Evolutionary conservation across 2,113 vertebrate species (phyloP).

Genomic region (Hoplias malabaricus): DNA sequence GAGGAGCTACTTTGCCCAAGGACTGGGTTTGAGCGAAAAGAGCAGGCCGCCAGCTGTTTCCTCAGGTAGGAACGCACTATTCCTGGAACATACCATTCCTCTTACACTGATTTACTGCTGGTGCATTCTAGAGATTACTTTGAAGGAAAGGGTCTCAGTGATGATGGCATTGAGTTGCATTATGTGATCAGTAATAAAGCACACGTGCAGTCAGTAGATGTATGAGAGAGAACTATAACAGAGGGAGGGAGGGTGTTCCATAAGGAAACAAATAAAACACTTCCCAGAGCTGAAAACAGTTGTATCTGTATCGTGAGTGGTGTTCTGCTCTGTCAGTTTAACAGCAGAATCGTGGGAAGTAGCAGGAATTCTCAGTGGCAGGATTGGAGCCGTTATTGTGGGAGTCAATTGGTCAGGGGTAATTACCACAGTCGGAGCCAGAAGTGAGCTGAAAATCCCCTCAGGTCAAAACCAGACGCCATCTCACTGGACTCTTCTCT

Average conservation of each 20-base stretch:
- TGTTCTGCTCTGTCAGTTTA: neutral
- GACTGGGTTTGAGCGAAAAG: neutral
- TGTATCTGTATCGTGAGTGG: neutral
- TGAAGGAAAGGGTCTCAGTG: no score
- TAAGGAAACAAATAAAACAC: no score
- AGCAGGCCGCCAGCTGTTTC: neutral
- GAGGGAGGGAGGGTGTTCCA: neutral
- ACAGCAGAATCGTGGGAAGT: neutral
- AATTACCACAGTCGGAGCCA: constrained; percentile 35
- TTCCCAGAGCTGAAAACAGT: no score
- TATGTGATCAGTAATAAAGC: neutral
- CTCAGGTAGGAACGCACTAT: constrained; percentile 25
- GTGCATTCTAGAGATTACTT: no score
- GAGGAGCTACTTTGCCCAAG: neutral
- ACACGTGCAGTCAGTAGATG: neutral
- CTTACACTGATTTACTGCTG: neutral
- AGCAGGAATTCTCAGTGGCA: neutral
- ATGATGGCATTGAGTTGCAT: neutral
- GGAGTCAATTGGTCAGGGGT: constrained; percentile 24
- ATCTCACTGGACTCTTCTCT: neutral
- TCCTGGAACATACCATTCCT: neutral
- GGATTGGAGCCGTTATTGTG: constrained; percentile 16
- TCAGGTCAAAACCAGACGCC: constrained; percentile 4
- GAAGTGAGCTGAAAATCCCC: constrained; percentile 32
- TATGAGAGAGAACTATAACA: neutral